A percentile compares a stretch with the other conserved stretches of the same genome.
Conservation (phyloP, 2,888 invertebrate species). For the Crocallis elinguaria region DNA sequence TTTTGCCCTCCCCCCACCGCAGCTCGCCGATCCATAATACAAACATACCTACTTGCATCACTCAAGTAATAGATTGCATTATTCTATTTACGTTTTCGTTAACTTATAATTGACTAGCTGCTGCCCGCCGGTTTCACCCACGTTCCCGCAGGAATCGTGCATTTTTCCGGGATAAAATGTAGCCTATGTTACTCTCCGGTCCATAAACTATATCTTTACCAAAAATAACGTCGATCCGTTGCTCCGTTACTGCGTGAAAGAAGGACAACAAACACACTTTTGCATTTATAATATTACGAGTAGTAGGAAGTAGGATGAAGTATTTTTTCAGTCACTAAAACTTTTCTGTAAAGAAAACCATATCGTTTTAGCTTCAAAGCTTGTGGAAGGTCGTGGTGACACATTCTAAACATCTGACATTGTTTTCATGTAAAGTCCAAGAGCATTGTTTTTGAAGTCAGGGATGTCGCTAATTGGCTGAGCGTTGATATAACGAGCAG, state of each 20-base stretch:
- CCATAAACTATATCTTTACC: too few species aligned
- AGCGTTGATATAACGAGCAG: constrained; percentile 45
- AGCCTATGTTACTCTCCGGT: too few species aligned
- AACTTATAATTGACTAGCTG: background rate
- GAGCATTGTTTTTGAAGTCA: constrained; percentile 25
- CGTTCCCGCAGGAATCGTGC: too few species aligned
- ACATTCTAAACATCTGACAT: constrained; percentile 2
- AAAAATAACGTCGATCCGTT: too few species aligned
- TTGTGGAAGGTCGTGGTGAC: constrained; percentile 19
- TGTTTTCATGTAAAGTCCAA: constrained; percentile 12
- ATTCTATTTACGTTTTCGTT: constrained; percentile 10
- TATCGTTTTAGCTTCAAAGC: background rate
- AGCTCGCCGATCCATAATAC: constrained; percentile 1
- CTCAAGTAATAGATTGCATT: constrained; percentile 18
- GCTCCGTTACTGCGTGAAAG: too few species aligned
- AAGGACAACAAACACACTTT: too few species aligned
- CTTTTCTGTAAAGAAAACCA: too few species aligned
- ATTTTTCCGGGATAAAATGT: too few species aligned
- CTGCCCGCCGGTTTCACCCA: too few species aligned
- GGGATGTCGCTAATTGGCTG: constrained; percentile 28
- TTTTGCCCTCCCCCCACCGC: constrained; percentile 12
- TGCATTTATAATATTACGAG: too few species aligned
- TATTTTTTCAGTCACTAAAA: too few species aligned
- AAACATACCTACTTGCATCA: constrained; percentile 17
- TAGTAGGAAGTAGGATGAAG: too few species aligned